Evolutionary conservation across 1,140 invertebrate genomes (phyloP).

Genomic region (Drosophila fuyamai): DNA sequence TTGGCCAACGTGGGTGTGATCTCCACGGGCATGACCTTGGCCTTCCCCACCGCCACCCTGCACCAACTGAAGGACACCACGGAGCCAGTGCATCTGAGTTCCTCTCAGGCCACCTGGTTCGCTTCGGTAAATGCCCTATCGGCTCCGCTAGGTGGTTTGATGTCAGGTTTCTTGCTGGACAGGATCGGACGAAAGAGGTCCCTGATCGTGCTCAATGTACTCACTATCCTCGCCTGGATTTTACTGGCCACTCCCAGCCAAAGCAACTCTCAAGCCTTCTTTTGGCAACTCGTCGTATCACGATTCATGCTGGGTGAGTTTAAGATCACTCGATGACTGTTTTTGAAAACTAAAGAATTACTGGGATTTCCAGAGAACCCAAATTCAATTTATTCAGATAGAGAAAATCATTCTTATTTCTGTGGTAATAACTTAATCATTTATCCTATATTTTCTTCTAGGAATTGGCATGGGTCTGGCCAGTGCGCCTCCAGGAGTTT

Average conservation of each 20-base stretch:
- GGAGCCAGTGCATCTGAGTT: conserved; percentile 49
- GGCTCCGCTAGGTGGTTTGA: conserved; percentile 72
- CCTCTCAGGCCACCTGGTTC: conserved; percentile 73
- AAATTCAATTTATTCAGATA: no score
- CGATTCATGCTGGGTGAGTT: conserved; percentile 70
- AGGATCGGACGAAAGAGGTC: conserved; percentile 75
- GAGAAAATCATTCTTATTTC: no score
- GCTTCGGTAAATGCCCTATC: conserved; percentile 77
- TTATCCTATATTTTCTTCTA: background rate
- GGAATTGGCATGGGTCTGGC: conserved; percentile 88
- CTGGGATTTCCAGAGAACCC: no score
- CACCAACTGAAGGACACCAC: conserved; percentile 49
- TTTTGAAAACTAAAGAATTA: no score
- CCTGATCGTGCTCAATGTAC: conserved; percentile 68
- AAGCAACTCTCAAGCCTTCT: conserved; percentile 30
- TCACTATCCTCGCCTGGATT: conserved; percentile 67
- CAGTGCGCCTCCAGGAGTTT: conserved; percentile 87
- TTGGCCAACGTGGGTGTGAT: conserved; percentile 76
- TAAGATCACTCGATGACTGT: background rate
- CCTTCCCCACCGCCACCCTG: conserved; percentile 71
- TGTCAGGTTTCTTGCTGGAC: conserved; percentile 72
- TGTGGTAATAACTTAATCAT: no score
- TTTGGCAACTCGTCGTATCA: conserved; percentile 69
- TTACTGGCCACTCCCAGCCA: conserved; percentile 64
- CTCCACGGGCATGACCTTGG: conserved; percentile 69